Evolutionary conservation across 2,797 vertebrate species (phyloP).

Genomic region (Pogonophryne albipinna): DNA sequence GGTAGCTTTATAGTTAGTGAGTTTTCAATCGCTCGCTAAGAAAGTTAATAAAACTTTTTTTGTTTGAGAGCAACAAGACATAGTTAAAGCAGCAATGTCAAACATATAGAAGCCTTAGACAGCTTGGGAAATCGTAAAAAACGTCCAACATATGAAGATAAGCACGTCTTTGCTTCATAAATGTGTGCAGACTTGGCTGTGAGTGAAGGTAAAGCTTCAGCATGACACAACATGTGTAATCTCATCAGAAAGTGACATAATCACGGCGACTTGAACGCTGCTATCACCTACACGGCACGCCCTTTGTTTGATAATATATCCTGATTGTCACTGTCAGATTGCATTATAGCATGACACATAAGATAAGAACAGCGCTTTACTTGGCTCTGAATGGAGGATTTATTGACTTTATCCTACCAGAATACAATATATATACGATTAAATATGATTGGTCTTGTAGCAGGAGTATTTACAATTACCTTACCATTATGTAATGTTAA

Average conservation of each 20-base stretch:
- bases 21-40: too few species aligned
- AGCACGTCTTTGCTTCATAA: neutral
- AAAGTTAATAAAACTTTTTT: too few species aligned
- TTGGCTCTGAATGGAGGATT: neutral
- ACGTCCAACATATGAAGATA: neutral
- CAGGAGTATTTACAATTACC: neutral
- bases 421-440: neutral
- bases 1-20: too few species aligned
- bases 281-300: neutral
- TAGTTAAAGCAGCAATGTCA: too few species aligned
- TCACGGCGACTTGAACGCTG: neutral
- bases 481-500: neutral
- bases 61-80: too few species aligned
- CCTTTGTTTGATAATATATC: constrained; percentile 10
- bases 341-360: neutral
- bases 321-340: constrained; percentile 1
- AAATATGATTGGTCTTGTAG: neutral
- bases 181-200: neutral
- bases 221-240: constrained; percentile 2
- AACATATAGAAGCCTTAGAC: neutral
- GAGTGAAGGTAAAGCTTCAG: neutral
- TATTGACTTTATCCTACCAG: neutral
- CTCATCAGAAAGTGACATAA: neutral
- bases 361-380: neutral
- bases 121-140: neutral